Percentiles rank a stretch among this genome's conserved stretches.
These are phyloP conservation scores for Drusus annulatus DNA, from an alignment of 1,140 invertebrate genomes.

Conservation along the genomic window DNA sequence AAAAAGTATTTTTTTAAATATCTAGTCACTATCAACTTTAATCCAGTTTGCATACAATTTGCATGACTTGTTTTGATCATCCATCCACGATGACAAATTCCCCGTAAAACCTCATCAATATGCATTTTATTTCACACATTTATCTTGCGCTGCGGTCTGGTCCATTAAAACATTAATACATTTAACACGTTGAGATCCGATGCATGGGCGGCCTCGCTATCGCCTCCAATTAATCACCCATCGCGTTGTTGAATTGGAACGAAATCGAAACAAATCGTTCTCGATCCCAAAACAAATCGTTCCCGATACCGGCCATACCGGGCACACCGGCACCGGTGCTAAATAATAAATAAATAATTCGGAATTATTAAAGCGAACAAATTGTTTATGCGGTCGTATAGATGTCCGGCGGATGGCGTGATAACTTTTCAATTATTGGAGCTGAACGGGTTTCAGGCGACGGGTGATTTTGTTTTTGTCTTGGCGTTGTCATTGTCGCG, in stretches of 20 bases:
- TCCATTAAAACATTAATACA: background rate
- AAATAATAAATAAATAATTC: slow-evolving; percentile 41
- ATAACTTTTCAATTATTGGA: slow-evolving; percentile 52
- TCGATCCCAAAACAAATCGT: slow-evolving; percentile 32
- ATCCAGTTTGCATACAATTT: too few species aligned
- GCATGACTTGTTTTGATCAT: background rate
- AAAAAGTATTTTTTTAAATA: too few species aligned
- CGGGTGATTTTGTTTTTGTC: slow-evolving; percentile 9
- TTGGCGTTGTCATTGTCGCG: background rate
- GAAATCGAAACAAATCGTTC: slow-evolving; percentile 41
- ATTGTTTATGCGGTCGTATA: slow-evolving; percentile 43
- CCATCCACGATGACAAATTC: background rate
- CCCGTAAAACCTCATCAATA: background rate
- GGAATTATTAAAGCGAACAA: slow-evolving; percentile 29
- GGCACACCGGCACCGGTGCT: slow-evolving; percentile 1
- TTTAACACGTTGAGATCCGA: slow-evolving; percentile 11
- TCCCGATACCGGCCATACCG: background rate
- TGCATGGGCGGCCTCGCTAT: slow-evolving; percentile 34
- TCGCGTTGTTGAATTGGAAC: slow-evolving; percentile 39
- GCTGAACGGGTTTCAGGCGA: slow-evolving; percentile 28
- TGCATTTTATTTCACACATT: slow-evolving; percentile 7
- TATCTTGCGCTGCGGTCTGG: background rate
- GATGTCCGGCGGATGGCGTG: slow-evolving; percentile 37
- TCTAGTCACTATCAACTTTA: too few species aligned
- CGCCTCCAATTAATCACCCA: slow-evolving; percentile 55